Evolutionary conservation across 2,113 vertebrate species (phyloP), one percentile per base, ranked within the genome.

Genomic region (Caracal caracal): DNA sequence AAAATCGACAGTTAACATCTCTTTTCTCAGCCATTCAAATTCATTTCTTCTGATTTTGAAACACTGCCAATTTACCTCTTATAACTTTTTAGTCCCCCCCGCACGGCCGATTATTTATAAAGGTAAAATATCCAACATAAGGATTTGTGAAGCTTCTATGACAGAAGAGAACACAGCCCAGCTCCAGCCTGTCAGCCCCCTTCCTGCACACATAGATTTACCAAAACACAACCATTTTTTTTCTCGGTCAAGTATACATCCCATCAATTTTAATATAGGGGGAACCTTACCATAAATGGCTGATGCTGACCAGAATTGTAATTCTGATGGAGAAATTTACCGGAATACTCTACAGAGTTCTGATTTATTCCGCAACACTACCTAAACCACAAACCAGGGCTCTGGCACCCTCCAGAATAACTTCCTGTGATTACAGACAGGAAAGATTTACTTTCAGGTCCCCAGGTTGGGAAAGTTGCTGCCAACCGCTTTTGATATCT

Each of bases 281-380:
- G 17, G 24, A 95, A 81, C 79, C 56, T 82, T 37, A 96, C 85
- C 63, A 90, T 81, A 97, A 97, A 94, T n/a, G 59, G 86, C 61
- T 66, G 63, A 71, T 35, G 37, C 68, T 13, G 76, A 97, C 22
- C 0, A 78, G 87, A 98, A 56, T 3, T 89, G 40, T 6, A 92
- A 49, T 63, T 96, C 53, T 73, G 87, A 83, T 4, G 61, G 20
- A 30, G 65, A 79, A 96, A 97, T 35, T 61, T 88, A 97, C 56
- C 53, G 35, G 80, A 17, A 1, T 20, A 20, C 65, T 88, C 81
- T 12, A 95, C 59, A 59, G 82, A 20, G 90, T 85, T 86, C 73
- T 95, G 40, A 89, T 82, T 97, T 68, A 80, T 79, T 71, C 80
- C 30, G 7, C 91, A 94, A 20, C 73, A 79, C 71, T 43, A 20